Base-by-base conservation (phyloP, 2,113 vertebrate genomes). In the Saguinus midas region DNA sequence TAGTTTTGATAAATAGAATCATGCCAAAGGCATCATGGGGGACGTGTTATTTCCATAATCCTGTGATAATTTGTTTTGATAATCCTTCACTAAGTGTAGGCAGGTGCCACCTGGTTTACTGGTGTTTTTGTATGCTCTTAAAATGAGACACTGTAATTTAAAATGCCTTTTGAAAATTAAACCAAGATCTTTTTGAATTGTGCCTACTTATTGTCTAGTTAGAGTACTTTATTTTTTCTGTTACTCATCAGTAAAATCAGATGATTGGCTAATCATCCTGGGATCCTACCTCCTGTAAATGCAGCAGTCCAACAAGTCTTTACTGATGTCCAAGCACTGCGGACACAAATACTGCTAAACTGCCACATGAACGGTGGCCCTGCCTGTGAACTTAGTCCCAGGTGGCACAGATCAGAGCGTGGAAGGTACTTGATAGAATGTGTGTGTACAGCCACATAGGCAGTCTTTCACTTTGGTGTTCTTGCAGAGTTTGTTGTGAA, bases 1-100 rank as follows among this genome's bases (percentile, higher is more conserved):
- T 92, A 23, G n/a, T 73, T 93, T 93, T 70, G 73, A 21, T 75
- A 20, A 64, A 57, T 48, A 57, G 85, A 89, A 20, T 61, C 32
- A 14, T 52, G 32, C 37, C 55, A 75, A 64, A 88, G 29, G n/a
- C 16, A 10, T 83, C 17, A 3, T 55, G 87, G 61, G 48, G 37
- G 12, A 14, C 50, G 64, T 91, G 72, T 8, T 50, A 61, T 76
- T 82, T 75, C 2, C 7, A 6, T 76, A 55, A 55, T 3, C 37
- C 52, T 48, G 10, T 66, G 29, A 45, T 29, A 37, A n/a, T 76
- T 48, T 50, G 29, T 40, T 52, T 73, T 75, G 37, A n/a, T 58
- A 43, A 8, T 43, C 35, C 6, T 55, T 78, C 80, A 12, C 11
- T 17, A 61, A 61, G 75, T 40, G 13, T 75, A 48, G 40, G 27